Base-by-base conservation (phyloP, 2,113 vertebrate genomes). In the Tragelaphus scriptus region DNA sequence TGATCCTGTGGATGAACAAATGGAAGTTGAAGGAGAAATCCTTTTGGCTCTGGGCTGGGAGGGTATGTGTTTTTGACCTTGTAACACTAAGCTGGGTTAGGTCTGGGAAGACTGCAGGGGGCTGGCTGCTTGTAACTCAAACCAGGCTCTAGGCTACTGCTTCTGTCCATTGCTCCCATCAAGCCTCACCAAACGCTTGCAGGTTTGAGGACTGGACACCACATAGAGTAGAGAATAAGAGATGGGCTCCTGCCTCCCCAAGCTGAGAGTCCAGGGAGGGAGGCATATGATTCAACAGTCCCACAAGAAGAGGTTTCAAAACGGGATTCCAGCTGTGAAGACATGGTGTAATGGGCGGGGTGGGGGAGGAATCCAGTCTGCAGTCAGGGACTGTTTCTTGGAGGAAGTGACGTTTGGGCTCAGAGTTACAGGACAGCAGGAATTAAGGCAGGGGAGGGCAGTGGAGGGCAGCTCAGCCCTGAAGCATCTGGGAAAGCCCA, bases 211-310 rank as follows among this genome's bases (percentile, higher is more conserved):
- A 51, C 3, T 23, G 10, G 55, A 53, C 14, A 25, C 13, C 14
- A 30, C 8, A 9, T 0, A 17, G 30, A n/a, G 49, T 2, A 2
- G 53, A 81, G 40, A 23, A 7, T 4, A 6, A 56, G 7, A 14
- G 58, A 47, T 15, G 1, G 32, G 8, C 8, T 53, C 19, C 58
- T 11, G 58, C 49, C 25, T 11, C 17, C 14, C 2, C 21, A 28
- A 25, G 15, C 17, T 14, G 13, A 61, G n/a, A 17, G 32, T 55
- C 53, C 11, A 32, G 56, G 49, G 55, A 88, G 25, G 21, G 28
- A 85, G 36, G 21, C n/a, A 21, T 4, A 47, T 5, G 63, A 32
- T 6, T n/a, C n/a, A 40, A 47, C 53, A 47, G 40, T 7, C 21
- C 23, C 28, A 10, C 14, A 11, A 44, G 55, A 12, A 40, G 23